Percentiles rank a stretch among this genome's conserved stretches.
phyloP scores from a whole-genome alignment of 1,140 invertebrate genomes.

The Lutraria rhynchaena region DNA sequence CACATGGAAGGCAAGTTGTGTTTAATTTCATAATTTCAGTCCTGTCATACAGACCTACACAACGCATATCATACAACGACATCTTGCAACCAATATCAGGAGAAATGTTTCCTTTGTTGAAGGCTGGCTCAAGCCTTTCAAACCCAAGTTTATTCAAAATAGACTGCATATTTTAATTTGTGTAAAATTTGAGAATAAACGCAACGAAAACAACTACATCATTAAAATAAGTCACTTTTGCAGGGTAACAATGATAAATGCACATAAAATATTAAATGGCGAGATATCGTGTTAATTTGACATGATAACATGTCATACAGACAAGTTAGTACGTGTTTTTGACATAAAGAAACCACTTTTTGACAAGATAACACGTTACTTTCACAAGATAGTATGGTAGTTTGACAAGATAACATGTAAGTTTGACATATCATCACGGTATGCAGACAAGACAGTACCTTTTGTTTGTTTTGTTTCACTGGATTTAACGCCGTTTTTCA shows the following conservation, averaged over 20 bases:
- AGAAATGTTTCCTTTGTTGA: constrained; percentile 49
- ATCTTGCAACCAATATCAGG: constrained; percentile 54
- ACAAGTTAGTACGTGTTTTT: neutral
- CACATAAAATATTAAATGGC: neutral
- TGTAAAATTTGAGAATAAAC: neutral
- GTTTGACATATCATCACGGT: neutral
- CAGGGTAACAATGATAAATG: neutral
- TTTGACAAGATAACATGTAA: neutral
- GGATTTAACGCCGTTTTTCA: no score
- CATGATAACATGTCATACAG: neutral
- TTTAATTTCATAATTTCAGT: constrained; percentile 58
- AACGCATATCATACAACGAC: constrained; percentile 36
- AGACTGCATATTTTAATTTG: neutral
- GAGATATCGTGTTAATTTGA: neutral
- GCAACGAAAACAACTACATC: neutral
- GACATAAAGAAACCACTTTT: neutral
- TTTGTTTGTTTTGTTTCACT: no score
- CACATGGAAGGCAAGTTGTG: constrained; percentile 50
- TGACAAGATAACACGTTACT: neutral
- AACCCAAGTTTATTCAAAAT: constrained; percentile 5
- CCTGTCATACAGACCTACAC: constrained; percentile 16
- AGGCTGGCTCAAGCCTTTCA: neutral
- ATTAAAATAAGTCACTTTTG: neutral
- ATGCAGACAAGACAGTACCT: no score
- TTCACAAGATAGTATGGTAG: neutral